phyloP scores from a whole-genome alignment of 2,797 vertebrate species.

The Clamator glandarius region DNA sequence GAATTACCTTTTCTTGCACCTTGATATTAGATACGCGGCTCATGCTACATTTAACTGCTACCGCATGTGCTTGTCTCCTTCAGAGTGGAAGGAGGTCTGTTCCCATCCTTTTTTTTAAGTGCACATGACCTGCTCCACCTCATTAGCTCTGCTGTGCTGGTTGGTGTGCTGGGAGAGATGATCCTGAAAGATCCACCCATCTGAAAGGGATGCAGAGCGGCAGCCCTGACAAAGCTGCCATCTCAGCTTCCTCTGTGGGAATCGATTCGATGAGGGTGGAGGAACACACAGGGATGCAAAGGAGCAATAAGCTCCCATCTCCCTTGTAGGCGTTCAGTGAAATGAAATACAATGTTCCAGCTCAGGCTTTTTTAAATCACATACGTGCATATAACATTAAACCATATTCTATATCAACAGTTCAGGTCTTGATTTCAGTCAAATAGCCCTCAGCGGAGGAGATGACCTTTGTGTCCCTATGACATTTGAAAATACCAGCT shows the following conservation, averaged over 20 bases:
- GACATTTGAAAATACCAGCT: conserved; percentile 26
- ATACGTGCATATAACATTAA: background rate
- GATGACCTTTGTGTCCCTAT: conserved; percentile 28
- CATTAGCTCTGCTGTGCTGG: conserved; percentile 20
- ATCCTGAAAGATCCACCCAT: conserved; percentile 25
- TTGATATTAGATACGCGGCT: background rate
- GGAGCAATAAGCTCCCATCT: background rate
- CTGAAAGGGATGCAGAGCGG: conserved; percentile 29
- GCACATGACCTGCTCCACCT: conserved; percentile 54
- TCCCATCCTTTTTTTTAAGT: background rate
- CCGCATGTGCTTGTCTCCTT: background rate
- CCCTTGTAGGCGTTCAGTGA: background rate
- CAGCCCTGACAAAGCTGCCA: background rate
- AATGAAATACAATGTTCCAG: background rate
- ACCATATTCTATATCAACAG: background rate
- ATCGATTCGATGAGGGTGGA: background rate
- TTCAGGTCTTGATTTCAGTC: conserved; percentile 21
- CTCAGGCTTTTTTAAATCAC: background rate
- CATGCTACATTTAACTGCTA: background rate
- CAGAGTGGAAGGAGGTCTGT: background rate
- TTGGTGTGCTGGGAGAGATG: conserved; percentile 13
- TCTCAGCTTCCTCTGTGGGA: background rate
- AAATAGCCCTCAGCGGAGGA: conserved; percentile 18
- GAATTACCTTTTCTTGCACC: background rate
- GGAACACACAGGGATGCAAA: background rate